These are phyloP conservation scores for Phrynocephalus forsythii DNA, from an alignment of 2,797 vertebrate species.

Conservation along the genomic window DNA sequence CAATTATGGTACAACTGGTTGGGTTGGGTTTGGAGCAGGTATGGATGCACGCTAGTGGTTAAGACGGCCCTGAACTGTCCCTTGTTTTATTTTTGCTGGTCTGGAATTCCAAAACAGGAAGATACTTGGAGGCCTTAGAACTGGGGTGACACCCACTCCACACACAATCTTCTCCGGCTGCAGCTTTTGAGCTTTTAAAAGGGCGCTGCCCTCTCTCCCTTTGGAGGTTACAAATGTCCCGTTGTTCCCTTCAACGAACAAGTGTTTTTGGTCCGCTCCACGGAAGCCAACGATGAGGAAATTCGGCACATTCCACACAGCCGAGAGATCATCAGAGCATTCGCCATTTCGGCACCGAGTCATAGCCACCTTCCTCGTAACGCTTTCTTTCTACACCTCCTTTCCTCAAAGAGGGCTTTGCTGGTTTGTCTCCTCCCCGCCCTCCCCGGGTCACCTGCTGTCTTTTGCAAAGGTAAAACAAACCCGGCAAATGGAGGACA, in stretches of 20 bases:
- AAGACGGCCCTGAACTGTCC: too few species aligned
- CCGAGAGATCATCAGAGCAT: too few species aligned
- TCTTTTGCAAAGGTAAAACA: background rate
- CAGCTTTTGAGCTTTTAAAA: background rate
- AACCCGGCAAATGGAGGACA: background rate
- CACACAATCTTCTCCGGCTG: too few species aligned
- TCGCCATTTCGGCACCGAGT: too few species aligned
- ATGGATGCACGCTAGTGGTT: background rate
- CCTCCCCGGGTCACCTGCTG: accelerated
- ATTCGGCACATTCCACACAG: too few species aligned
- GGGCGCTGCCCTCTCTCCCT: too few species aligned
- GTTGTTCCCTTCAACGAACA: background rate
- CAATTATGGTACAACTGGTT: background rate
- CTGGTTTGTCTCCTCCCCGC: background rate
- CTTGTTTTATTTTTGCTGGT: too few species aligned
- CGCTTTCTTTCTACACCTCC: background rate
- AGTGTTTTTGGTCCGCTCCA: accelerated
- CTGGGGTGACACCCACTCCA: too few species aligned
- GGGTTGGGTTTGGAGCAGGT: too few species aligned
- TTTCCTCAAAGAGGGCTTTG: background rate
- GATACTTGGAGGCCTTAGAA: too few species aligned
- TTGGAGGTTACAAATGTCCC: background rate
- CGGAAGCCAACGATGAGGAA: accelerated
- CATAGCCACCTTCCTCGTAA: background rate
- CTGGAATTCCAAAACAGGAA: too few species aligned